Conservation (phyloP, 1,140 invertebrate genomes). For the Euglossa dilemma region DNA sequence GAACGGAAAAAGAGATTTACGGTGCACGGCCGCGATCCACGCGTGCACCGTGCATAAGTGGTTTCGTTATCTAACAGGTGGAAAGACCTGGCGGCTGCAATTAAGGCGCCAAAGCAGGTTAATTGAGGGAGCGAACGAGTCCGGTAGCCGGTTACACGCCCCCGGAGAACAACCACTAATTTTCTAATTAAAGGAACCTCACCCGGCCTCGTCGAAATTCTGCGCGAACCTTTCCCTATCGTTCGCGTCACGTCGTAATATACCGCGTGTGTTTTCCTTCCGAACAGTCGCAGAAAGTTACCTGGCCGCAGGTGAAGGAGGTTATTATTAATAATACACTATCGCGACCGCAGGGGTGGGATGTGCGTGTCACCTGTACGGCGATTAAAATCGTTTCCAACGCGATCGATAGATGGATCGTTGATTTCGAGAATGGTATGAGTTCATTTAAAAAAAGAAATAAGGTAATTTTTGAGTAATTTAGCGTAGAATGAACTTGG, state of each 20-base stretch:
- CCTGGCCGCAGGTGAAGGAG: too few relatives aligned
- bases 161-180: slow-evolving; percentile 50
- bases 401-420: too few relatives aligned
- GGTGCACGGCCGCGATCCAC: neutral
- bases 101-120: slow-evolving; percentile 65
- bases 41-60: slow-evolving; percentile 50
- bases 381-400: too few relatives aligned
- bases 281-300: too few relatives aligned
- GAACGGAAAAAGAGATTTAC: slow-evolving; percentile 28
- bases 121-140: slow-evolving; percentile 63
- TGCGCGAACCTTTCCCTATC: neutral
- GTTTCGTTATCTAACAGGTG: slow-evolving; percentile 64
- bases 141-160: slow-evolving; percentile 40
- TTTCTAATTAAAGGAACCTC: slow-evolving; percentile 53
- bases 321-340: too few relatives aligned
- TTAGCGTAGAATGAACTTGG: too few relatives aligned
- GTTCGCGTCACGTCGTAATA: neutral
- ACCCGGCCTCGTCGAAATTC: slow-evolving; percentile 18
- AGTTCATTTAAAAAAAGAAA: too few relatives aligned
- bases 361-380: too few relatives aligned
- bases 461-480: too few relatives aligned
- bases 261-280: neutral
- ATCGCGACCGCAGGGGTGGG: too few relatives aligned
- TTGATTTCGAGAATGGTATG: too few relatives aligned
- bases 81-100: slow-evolving; percentile 47